These are phyloP conservation scores for Tachina lurida DNA, from an alignment of 2,888 invertebrate genomes.

Conservation along the genomic window DNA sequence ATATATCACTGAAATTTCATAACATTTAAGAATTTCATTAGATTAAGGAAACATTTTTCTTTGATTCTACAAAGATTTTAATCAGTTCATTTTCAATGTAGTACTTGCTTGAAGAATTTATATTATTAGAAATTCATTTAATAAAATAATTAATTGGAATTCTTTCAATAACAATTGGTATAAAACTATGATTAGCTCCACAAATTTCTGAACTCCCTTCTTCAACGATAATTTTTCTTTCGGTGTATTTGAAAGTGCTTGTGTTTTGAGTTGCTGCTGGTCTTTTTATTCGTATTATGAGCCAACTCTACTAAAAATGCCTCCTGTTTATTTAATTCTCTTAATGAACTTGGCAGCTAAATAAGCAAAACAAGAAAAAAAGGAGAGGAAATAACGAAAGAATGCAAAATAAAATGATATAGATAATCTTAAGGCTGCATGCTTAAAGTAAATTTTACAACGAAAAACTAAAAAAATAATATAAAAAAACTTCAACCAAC, in stretches of 20 bases:
- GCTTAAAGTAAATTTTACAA: conserved; percentile 32
- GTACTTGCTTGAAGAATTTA: too few species aligned
- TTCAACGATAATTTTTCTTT: too few species aligned
- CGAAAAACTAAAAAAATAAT: conserved; percentile 10
- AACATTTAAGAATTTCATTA: too few species aligned
- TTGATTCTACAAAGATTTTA: too few species aligned
- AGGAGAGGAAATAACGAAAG: neutral
- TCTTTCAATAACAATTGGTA: too few species aligned
- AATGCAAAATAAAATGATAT: neutral
- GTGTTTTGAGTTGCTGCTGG: neutral
- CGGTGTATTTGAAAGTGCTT: neutral
- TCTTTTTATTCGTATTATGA: conserved; percentile 2
- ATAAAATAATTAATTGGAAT: too few species aligned
- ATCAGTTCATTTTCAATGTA: too few species aligned
- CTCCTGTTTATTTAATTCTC: conserved; percentile 62
- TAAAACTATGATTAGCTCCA: too few species aligned
- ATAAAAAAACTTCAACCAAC: conserved; percentile 5
- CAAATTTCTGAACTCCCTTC: too few species aligned
- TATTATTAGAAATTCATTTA: too few species aligned
- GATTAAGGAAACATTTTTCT: too few species aligned
- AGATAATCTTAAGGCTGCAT: conserved; percentile 17
- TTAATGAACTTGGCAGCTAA: conserved; percentile 67
- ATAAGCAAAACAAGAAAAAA: conserved; percentile 25
- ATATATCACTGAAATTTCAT: too few species aligned
- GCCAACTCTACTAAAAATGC: conserved; percentile 26